Percentiles rank a stretch among this genome's conserved stretches.
phyloP scores from a whole-genome alignment of 2,113 vertebrate genomes.

The Tachysurus vachellii region DNA sequence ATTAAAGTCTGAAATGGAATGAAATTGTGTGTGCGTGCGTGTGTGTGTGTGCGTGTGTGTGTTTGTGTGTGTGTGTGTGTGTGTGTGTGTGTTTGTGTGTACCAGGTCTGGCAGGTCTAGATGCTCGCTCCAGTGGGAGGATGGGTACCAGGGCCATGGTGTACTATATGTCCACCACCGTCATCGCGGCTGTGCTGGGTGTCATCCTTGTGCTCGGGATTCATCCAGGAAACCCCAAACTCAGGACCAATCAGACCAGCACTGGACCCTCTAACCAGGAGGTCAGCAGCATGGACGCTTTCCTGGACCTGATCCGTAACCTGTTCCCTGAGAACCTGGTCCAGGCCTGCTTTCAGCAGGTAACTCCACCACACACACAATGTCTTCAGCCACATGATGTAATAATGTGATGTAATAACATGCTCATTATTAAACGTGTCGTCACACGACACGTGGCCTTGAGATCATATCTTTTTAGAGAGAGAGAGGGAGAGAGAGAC shows the following conservation, averaged over 20 bases:
- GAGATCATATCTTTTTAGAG: not conserved
- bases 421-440: not conserved
- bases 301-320: conserved; percentile 82
- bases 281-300: conserved; percentile 82
- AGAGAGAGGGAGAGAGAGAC: not conserved
- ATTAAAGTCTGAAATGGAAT: too few relatives aligned
- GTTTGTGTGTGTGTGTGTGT: not conserved
- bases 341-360: conserved; percentile 83
- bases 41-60: too few relatives aligned
- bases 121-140: conserved; percentile 79
- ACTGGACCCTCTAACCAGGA: conserved; percentile 65
- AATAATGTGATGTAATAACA: not conserved
- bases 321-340: conserved; percentile 84
- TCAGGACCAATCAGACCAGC: conserved; percentile 54
- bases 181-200: conserved; percentile 78
- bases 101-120: conserved; percentile 79
- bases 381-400: not conserved
- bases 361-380: conserved; percentile 48
- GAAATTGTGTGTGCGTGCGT: too few relatives aligned
- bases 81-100: not conserved
- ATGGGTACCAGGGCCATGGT: conserved; percentile 83
- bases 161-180: conserved; percentile 82
- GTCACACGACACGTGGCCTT: not conserved
- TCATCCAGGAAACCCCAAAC: conserved; percentile 81
- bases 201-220: conserved; percentile 82